phyloP scores from a whole-genome alignment of 2,797 vertebrate species.

The Onychomys torridus region DNA sequence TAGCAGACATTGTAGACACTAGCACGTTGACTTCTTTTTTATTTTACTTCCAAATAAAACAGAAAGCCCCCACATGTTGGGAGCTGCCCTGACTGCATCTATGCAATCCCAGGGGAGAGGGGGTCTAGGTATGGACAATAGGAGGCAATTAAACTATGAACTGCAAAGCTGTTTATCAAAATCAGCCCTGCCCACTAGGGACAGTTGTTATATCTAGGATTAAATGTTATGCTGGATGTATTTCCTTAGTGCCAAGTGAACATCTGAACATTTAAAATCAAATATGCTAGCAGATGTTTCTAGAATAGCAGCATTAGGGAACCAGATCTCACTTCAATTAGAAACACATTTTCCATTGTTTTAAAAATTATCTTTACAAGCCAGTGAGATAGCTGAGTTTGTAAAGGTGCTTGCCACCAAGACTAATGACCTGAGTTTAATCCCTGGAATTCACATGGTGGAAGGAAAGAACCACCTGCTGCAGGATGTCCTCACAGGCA shows the following conservation, averaged over 20 bases:
- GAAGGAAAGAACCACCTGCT: not conserved
- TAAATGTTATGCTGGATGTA: constrained; percentile 38
- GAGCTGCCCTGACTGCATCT: not conserved
- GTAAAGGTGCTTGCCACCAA: not conserved
- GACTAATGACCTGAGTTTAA: not conserved
- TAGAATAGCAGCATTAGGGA: constrained; percentile 57
- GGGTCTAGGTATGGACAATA: not conserved
- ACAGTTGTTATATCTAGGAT: not conserved
- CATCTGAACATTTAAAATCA: constrained; percentile 62
- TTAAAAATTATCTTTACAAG: constrained; percentile 27
- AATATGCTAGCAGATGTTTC: constrained; percentile 52
- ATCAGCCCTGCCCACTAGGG: not conserved
- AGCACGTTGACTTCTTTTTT: not conserved
- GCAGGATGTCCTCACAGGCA: not conserved
- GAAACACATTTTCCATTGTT: not conserved
- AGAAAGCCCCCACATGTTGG: not conserved
- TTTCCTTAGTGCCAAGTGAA: constrained; percentile 26
- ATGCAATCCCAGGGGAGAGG: not conserved
- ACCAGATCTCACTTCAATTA: constrained; percentile 15
- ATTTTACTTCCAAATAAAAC: not conserved
- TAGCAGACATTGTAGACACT: not conserved
- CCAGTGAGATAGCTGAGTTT: not conserved
- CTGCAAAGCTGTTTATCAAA: not conserved
- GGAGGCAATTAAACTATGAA: not conserved
- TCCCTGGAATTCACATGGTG: not conserved